Evolutionary conservation across 2,797 vertebrate species (phyloP).

Genomic region (Buphagus erythrorhynchus): DNA sequence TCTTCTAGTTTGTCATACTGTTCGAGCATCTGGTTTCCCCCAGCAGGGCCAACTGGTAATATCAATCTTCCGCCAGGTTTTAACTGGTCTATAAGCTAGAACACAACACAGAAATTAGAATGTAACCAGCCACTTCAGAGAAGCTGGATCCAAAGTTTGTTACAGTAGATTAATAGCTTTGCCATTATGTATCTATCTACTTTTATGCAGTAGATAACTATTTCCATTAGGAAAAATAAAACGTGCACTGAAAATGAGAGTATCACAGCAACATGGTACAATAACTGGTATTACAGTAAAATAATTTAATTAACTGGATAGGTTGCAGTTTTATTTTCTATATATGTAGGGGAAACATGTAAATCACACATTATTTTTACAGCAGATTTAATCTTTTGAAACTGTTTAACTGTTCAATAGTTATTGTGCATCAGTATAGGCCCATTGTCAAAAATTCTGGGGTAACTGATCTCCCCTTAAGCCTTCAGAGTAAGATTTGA

Average conservation of each 20-base stretch:
- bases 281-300: neutral
- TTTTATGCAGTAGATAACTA: neutral
- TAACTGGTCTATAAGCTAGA: constrained; percentile 95
- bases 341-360: neutral
- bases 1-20: constrained; percentile 98
- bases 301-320: neutral
- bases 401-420: neutral
- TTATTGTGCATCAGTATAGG: neutral
- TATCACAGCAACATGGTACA: neutral
- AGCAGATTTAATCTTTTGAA: neutral
- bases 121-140: constrained; percentile 25
- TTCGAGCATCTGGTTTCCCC: constrained; percentile 99
- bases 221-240: neutral
- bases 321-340: neutral
- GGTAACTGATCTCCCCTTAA: neutral
- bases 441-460: neutral
- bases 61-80: constrained; percentile 97
- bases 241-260: neutral
- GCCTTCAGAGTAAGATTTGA: neutral
- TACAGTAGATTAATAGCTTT: neutral
- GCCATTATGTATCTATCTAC: neutral
- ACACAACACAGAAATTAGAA: constrained; percentile 60
- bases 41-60: constrained; percentile 95
- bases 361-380: neutral
- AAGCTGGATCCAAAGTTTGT: constrained; percentile 13